phyloP scores from a whole-genome alignment of 2,113 vertebrate species.

The Spheniscus mendiculus region DNA sequence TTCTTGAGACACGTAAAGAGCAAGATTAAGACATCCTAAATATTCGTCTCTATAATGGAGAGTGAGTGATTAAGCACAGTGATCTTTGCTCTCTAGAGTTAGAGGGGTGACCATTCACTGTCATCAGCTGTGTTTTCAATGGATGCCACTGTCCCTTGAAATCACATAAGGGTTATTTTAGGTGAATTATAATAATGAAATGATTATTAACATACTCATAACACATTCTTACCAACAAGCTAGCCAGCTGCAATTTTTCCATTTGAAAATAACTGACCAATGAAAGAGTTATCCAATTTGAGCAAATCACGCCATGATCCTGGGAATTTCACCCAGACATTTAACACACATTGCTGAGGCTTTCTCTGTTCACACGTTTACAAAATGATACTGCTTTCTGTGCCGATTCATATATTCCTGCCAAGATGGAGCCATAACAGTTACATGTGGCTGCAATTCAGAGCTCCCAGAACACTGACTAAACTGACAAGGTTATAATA shows the following conservation, averaged over 20 bases:
- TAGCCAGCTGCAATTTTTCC: neutral
- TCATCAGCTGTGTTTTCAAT: neutral
- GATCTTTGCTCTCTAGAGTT: neutral
- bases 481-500: neutral
- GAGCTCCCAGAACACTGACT: neutral
- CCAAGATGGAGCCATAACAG: neutral
- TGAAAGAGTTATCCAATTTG: neutral
- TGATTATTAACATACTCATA: neutral
- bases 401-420: neutral
- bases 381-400: neutral
- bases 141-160: neutral
- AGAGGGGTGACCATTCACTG: neutral
- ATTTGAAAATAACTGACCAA: neutral
- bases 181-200: neutral
- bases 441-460: neutral
- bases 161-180: neutral
- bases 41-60: neutral
- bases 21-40: neutral
- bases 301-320: neutral
- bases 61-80: neutral
- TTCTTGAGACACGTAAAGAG: neutral
- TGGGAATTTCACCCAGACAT: neutral
- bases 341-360: neutral
- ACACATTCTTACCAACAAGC: neutral
- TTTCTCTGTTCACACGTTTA: neutral